Percentiles rank a stretch among this genome's conserved stretches.
phyloP scores from a whole-genome alignment of 2,888 invertebrate species.

The Drosophila atroscutellata region DNA sequence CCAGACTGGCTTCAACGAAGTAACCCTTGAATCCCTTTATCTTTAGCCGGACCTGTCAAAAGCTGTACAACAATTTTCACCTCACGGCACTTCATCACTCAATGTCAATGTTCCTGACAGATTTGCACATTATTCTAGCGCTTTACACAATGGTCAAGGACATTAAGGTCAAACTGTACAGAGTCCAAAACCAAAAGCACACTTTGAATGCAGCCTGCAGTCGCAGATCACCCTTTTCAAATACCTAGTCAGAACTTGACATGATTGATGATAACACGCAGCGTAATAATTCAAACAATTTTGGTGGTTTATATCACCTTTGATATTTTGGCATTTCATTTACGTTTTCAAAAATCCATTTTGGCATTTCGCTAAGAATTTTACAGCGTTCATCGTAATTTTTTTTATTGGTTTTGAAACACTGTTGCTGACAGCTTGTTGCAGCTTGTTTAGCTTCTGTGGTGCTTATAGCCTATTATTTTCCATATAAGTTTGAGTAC shows the following conservation, averaged over 20 bases:
- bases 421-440: conserved; percentile 21
- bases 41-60: conserved; percentile 11
- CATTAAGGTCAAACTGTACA: conserved; percentile 45
- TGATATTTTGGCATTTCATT: neutral
- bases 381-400: neutral
- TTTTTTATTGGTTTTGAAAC: conserved; percentile 9
- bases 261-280: conserved; percentile 61
- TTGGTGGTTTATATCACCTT: neutral
- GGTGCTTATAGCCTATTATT: neutral
- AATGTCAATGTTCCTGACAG: conserved; percentile 39
- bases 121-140: conserved; percentile 31
- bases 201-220: conserved; percentile 45
- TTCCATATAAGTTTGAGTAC: neutral
- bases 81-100: conserved; percentile 36
- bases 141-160: conserved; percentile 44
- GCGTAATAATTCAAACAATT: conserved; percentile 34
- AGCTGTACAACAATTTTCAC: conserved; percentile 26
- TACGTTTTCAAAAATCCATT: conserved; percentile 4
- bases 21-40: neutral
- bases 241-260: conserved; percentile 24
- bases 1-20: neutral
- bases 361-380: conserved; percentile 6
- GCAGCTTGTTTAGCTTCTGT: neutral
- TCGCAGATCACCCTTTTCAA: conserved; percentile 18
- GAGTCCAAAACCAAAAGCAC: neutral